Base-by-base conservation (phyloP, 2,888 invertebrate species). In the Drosophila antonietae region DNA sequence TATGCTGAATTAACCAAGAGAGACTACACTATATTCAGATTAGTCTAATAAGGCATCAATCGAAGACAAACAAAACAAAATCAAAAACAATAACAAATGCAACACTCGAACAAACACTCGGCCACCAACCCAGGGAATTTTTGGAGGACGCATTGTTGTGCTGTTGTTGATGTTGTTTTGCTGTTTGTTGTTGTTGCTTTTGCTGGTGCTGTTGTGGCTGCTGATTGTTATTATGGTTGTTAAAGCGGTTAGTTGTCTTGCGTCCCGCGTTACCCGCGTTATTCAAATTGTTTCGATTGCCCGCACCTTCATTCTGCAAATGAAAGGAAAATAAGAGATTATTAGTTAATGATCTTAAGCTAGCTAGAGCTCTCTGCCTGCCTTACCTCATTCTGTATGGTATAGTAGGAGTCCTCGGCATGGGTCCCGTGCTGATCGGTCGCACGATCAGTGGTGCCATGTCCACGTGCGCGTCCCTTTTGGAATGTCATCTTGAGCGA, bases 401-500 rank as follows among this genome's bases (percentile, higher is more conserved):
- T 96, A 93, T 96, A 96, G 90, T 95, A 95, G 1, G 94, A 91
- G 73, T 93, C 93, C 65, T 93, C 92, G 18, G 72, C 91, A 28
- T 90, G 90, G 58, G 82, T 80, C 33, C 87, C 87, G 56, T 90
- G 81, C 76, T 89, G 91, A 69, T 91, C 91, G 49, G 90, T 72
- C 23, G 90, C 75, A 52, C 91, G 91, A 68, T 94, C 94, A 43
- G 93, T 93, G 20, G 83, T 86, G 47, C 93, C 88, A 39, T 91
- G 92, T 20, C 94, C 94, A 80, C 95, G 94, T 35, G 94, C 94
- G 2, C 95, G 94, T 52, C 95, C 95, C 92, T 96, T 96, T 93
- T 95, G 95, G 91, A 96, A 94, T 70, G 96, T 96, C 95, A 96
- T 96, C 93, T 96, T 97, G 79, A 96, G 92, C 0, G 96, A 95